Percentiles rank a stretch among this genome's conserved stretches.
phyloP scores from a whole-genome alignment of 2,113 vertebrate species.

The Neopipo cinnamomea region DNA sequence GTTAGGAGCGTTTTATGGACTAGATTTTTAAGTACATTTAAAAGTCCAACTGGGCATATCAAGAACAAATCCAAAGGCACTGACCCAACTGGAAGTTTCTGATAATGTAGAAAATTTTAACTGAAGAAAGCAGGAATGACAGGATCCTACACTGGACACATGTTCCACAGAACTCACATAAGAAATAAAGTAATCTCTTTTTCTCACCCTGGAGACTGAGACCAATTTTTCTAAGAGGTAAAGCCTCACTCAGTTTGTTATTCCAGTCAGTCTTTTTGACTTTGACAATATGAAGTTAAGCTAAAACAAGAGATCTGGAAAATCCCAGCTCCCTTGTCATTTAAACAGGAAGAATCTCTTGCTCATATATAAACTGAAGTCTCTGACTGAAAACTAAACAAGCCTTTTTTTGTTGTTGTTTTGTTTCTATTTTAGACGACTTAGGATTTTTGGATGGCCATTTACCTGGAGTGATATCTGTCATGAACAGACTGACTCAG shows the following conservation, averaged over 20 bases:
- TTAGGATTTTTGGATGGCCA: not conserved
- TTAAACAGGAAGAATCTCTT: not conserved
- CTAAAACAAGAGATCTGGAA: not conserved
- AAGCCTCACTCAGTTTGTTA: not conserved
- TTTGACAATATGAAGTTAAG: not conserved
- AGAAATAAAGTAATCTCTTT: not conserved
- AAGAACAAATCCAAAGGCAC: not conserved
- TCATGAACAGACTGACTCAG: not conserved
- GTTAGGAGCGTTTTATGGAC: not conserved
- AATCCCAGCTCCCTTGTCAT: not conserved
- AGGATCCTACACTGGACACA: not conserved
- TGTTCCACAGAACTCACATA: not conserved
- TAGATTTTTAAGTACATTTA: not conserved
- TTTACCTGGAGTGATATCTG: not conserved
- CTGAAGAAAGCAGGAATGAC: not conserved
- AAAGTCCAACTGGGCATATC: not conserved
- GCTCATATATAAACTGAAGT: not conserved
- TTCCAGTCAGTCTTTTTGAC: not conserved
- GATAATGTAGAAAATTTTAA: not conserved
- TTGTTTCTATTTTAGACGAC: not conserved
- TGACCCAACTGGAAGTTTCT: not conserved
- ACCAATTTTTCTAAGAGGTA: not conserved
- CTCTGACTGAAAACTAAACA: not conserved
- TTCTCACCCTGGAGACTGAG: not conserved
- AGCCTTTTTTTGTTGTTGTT: not conserved